Percentiles rank a stretch among this genome's conserved stretches.
Evolutionary conservation across 2,888 invertebrate species (phyloP).

Genomic region (Podotricha telesiphe): DNA sequence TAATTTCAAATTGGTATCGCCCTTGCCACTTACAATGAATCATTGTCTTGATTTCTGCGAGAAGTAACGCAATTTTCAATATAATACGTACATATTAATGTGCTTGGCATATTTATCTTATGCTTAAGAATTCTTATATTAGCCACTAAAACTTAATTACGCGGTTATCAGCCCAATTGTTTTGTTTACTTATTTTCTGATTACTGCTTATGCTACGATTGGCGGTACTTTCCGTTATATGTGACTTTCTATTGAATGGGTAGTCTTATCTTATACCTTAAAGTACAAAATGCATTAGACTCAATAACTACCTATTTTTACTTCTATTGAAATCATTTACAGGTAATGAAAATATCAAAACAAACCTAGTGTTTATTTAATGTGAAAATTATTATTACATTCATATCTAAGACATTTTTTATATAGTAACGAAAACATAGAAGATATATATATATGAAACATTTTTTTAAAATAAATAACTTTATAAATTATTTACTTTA

Average conservation of each 20-base stretch:
- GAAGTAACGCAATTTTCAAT: conserved; percentile 59
- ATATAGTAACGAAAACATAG: background rate
- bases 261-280: conserved; percentile 14
- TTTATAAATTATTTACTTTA: background rate
- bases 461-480: background rate
- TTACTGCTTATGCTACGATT: conserved; percentile 34
- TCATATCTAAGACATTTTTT: background rate
- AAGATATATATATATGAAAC: background rate
- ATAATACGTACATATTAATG: conserved; percentile 37
- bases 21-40: conserved; percentile 63
- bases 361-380: conserved; percentile 14
- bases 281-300: background rate
- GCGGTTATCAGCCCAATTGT: conserved; percentile 61
- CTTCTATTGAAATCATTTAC: background rate
- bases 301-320: background rate
- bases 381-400: background rate
- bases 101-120: conserved; percentile 13
- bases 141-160: conserved; percentile 48
- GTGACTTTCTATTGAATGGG: conserved; percentile 17
- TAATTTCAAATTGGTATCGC: conserved; percentile 59
- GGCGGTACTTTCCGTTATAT: conserved; percentile 36
- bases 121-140: conserved; percentile 30
- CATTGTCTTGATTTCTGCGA: conserved; percentile 73
- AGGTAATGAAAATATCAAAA: conserved; percentile 2
- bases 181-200: conserved; percentile 70